Base-by-base conservation (phyloP, 2,797 vertebrate species). In the Nyctalus aviator region DNA sequence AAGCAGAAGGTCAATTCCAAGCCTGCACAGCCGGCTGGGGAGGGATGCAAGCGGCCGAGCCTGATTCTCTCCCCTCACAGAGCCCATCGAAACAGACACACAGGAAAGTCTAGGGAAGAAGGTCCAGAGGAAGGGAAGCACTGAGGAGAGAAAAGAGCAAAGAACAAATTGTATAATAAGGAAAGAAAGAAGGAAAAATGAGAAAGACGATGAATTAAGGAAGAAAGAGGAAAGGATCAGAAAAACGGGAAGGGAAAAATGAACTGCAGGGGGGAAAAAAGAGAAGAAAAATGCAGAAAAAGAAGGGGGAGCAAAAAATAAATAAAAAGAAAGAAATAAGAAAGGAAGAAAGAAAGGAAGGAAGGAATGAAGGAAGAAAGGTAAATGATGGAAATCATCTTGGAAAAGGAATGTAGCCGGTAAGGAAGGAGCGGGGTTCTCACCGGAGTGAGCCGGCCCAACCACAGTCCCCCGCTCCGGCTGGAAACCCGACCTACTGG, bases 1-100 rank as follows among this genome's bases (percentile, higher is more conserved):
- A 95, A 79, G 84, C 84, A 1, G 96, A 97, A 97, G 94, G 94
- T 97, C 96, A 97, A 95, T 94, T 94, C 88, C 96, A 97, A 97
- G 79, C 95, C 50, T 11, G 25, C 90, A 84, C 32, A 50, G 88
- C 66, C 8, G 9, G 48, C 64, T 68, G 41, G 64, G 41, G 37
- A 91, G 72, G 27, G 66, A 25, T 8, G 62, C 4, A 1, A 27
- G 32, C 0, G 5, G 77, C 37, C 0, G 9, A 86, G 81, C 77
- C 64, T 72, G 21, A n/a, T 6, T 8, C 50, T 57, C 75, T 41
- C 48, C 32, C 53, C 48, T 85, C 78, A 5, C 12, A 2, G 35
- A 86, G 8, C 57, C 64, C 62, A 73, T 23, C 15, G 53, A 53
- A 64, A 37, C 20, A 32, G 78, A 73, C 79, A 88, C 82, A 62